Evolutionary conservation across 2,888 invertebrate species (phyloP).

Genomic region (Endotricha flammealis): DNA sequence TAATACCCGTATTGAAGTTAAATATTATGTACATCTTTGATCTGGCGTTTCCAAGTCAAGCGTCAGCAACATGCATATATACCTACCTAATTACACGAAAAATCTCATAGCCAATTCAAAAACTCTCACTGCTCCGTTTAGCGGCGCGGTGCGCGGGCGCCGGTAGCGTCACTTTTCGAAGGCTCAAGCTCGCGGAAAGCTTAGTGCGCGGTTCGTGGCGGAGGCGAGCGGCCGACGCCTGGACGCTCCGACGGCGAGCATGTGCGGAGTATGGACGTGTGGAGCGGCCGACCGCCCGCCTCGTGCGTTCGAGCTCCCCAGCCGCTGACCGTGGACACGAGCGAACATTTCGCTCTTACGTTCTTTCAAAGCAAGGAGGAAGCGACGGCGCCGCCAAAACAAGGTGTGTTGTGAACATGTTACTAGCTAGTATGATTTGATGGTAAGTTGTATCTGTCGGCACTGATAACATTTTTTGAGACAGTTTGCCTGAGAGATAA

Average conservation of each 20-base stretch:
- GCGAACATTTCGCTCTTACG: constrained; percentile 87
- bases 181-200: constrained; percentile 40
- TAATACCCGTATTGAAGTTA: constrained; percentile 1
- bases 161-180: constrained; percentile 25
- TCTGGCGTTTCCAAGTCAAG: constrained; percentile 12
- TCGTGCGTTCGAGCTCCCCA: constrained; percentile 79
- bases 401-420: constrained; percentile 42
- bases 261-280: constrained; percentile 83
- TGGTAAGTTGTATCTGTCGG: neutral
- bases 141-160: constrained; percentile 29
- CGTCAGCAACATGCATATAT: constrained; percentile 22
- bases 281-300: constrained; percentile 82
- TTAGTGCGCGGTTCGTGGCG: constrained; percentile 62
- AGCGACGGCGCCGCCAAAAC: constrained; percentile 55
- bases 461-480: too few relatives aligned
- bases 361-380: constrained; percentile 85
- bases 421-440: neutral
- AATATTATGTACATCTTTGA: constrained; percentile 10
- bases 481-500: too few relatives aligned
- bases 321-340: constrained; percentile 80
- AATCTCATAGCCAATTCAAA: constrained; percentile 29
- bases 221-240: constrained; percentile 41
- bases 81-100: constrained; percentile 25
- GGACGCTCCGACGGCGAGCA: constrained; percentile 41
- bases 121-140: constrained; percentile 39